Evolutionary conservation across 2,797 vertebrate genomes (phyloP), one percentile per base, ranked within the genome.

Genomic region (Anas acuta): DNA sequence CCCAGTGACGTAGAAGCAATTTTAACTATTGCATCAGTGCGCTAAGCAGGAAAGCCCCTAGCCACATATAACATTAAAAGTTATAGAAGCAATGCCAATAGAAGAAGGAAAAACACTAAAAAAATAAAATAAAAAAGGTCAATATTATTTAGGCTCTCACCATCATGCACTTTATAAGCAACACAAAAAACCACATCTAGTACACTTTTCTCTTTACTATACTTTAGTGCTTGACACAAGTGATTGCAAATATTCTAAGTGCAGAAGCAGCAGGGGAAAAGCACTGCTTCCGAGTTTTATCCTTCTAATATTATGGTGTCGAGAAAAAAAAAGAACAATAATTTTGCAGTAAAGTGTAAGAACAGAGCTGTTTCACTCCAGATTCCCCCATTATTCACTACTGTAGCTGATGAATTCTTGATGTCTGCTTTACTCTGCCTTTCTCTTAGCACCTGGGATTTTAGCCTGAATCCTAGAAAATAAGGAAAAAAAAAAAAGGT

Each of bases 141-240:
- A 98, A 98, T 97, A 98, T 98, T 98, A 98, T 98, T 98, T 98
- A 99, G 98, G 98, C 96, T 98, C 98, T 98, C 97, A 98, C 98
- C 98, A 98, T 99, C 99, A 99, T 99, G 99, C 99, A 99, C 98
- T 98, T 98, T 95, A 98, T 98, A 98, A 99, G 98, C 98, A 98
- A 99, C 99, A 99, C 98, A 98, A 98, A 98, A 98, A 98, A 98
- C 67, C 98, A 98, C 97, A 97, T 97, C 98, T 98, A 98, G 97
- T 97, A 98, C 97, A 98, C 97, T 97, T 98, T 98, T 98, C 94
- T 97, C 98, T 98, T 99, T 98, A 98, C 98, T 99, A 99, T 98
- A 98, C 98, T 98, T 98, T 97, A 98, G 98, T 98, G 98, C 97
- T 98, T 98, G 98, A 98, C 97, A 98, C 98, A 97, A 97, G 97